A percentile compares a stretch with the other conserved stretches of the same genome.
Evolutionary conservation across 1,140 invertebrate genomes (phyloP).

Genomic region (Heliothis subflexa): DNA sequence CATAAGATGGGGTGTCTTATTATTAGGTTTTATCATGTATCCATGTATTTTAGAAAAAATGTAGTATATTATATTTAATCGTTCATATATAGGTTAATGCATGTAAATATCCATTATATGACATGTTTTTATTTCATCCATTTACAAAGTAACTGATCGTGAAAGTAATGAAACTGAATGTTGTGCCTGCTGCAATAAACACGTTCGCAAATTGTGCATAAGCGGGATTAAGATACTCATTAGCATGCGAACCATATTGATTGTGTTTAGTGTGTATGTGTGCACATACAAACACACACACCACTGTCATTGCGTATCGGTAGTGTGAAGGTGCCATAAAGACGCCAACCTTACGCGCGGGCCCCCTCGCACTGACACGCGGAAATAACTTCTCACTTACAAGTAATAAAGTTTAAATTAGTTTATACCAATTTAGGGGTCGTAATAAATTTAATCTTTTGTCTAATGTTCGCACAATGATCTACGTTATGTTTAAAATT

Average conservation of each 20-base stretch:
- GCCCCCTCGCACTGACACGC: not conserved
- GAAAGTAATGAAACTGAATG: too few species aligned
- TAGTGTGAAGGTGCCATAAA: constrained; percentile 28
- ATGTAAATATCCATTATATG: too few species aligned
- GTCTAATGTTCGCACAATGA: constrained; percentile 35
- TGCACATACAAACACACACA: not conserved
- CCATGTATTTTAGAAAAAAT: too few species aligned
- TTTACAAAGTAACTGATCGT: too few species aligned
- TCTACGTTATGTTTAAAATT: constrained; percentile 41
- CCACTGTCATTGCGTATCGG: constrained; percentile 10
- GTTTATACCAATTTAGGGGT: constrained; percentile 8
- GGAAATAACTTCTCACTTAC: constrained; percentile 2
- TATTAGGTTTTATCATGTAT: not conserved
- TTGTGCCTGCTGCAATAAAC: not conserved
- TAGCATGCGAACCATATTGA: not conserved
- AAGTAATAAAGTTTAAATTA: constrained; percentile 33
- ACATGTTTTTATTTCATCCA: too few species aligned
- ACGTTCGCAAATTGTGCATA: not conserved
- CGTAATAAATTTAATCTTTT: constrained; percentile 45
- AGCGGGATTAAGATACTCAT: too few species aligned
- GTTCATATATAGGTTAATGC: too few species aligned
- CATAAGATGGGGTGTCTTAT: not conserved
- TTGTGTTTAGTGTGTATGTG: not conserved
- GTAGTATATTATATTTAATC: too few species aligned
- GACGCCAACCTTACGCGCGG: constrained; percentile 2